A percentile compares a stretch with the other conserved stretches of the same genome.
These are phyloP conservation scores for Leucopsar rothschildi DNA, from an alignment of 2,113 vertebrate genomes.

Conservation along the genomic window DNA sequence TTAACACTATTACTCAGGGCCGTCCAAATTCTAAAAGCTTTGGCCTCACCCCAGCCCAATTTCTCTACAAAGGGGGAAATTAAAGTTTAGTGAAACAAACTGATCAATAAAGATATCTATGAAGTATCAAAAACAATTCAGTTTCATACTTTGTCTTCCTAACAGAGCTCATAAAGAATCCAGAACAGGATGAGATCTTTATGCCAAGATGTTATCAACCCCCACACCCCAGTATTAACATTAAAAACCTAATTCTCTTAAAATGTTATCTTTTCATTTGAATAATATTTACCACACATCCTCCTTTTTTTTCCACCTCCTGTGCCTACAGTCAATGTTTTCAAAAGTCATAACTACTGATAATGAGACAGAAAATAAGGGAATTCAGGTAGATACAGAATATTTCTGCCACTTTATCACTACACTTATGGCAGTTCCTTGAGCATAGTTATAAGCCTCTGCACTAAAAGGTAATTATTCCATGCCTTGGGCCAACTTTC, in stretches of 20 bases:
- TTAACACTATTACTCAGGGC: not conserved
- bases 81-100: not conserved
- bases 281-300: not conserved
- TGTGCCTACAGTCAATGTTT: not conserved
- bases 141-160: not conserved
- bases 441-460: not conserved
- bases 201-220: not conserved
- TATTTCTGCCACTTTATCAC: not conserved
- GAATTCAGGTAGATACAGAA: not conserved
- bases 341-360: not conserved
- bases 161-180: not conserved
- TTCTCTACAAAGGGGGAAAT: not conserved
- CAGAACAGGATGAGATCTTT: not conserved
- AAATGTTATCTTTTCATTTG: not conserved
- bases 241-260: not conserved
- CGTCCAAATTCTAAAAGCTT: not conserved
- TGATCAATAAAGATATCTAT: not conserved
- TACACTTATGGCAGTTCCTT: not conserved
- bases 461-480: not conserved
- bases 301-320: not conserved
- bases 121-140: not conserved
- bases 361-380: not conserved
- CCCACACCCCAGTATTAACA: rapidly evolving
- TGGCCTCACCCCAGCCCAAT: rapidly evolving
- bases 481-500: not conserved